Evolutionary conservation across 2,797 vertebrate genomes (phyloP), one percentile per base, ranked within the genome.

Genomic region (Falco cherrug): DNA sequence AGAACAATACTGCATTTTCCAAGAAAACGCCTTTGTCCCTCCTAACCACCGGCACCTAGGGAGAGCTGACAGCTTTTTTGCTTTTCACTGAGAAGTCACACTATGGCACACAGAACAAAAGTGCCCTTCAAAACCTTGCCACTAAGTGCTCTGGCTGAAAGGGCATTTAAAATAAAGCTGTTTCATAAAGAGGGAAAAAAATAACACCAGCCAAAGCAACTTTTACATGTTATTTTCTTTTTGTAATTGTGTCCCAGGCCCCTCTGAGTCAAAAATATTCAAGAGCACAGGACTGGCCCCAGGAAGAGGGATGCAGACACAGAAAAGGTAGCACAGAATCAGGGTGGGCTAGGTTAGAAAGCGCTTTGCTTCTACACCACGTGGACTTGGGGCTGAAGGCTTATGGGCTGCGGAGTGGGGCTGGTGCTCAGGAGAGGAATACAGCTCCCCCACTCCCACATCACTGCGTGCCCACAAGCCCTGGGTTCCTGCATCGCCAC

Each of bases 91-190:
- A 86, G 54, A 84, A 94, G 54, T 76, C 92, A 87, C 48, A 54
- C 79, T 60, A 63, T 0, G 3, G 76, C 53, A 81, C 0, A 0
- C 67, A 93, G 92, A 97, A 96, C 89, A 94, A 97, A 94, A 91
- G 60, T 8, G 5, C 59, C 76, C 92, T 95, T 96, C 91, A 95
- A 88, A 97, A 78, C 69, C 78, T 47, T 70, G 48, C 60, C 56
- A 57, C 56, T 89, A 94, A 96, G 89, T 93, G 73, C 87, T 93
- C 75, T 22, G 28, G 71, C 69, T 97, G 89, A 93, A 95, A 96
- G 63, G 65, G 37, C 74, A 84, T 73, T 76, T 86, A 65, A 96
- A 93, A 94, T 59, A 63, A 92, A 75, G 48, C 61, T 10, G 31
- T 81, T 78, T 70, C 54, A 59, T 39, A 81, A 82, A 76, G 15